These are phyloP conservation scores for Lepidurus couesii DNA, from an alignment of 1,140 invertebrate genomes.

Conservation along the genomic window DNA sequence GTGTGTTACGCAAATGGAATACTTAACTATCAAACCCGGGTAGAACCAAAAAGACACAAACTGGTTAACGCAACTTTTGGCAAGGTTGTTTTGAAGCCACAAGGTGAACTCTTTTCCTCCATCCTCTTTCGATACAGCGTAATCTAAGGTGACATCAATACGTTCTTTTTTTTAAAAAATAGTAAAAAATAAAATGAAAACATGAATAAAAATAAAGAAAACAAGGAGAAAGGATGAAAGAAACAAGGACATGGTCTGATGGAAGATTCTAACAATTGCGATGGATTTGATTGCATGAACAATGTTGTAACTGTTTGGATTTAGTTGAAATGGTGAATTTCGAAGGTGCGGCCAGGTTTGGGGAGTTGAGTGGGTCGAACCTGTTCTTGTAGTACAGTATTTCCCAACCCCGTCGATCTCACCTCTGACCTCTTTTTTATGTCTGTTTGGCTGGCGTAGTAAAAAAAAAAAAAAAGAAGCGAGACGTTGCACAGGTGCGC, in stretches of 20 bases:
- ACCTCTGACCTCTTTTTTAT: neutral
- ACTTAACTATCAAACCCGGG: neutral
- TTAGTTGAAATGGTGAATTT: neutral
- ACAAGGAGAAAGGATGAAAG: no score
- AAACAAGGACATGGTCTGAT: neutral
- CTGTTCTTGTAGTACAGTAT: neutral
- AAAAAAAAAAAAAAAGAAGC: neutral
- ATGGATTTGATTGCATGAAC: neutral
- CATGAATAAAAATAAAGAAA: no score
- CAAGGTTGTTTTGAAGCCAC: neutral
- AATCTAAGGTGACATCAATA: conserved; percentile 1
- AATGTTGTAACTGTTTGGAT: neutral
- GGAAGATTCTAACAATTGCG: neutral
- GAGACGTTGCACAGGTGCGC: conserved; percentile 1
- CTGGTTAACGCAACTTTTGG: conserved; percentile 2
- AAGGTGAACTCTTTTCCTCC: conserved; percentile 11
- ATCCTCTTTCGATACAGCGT: neutral
- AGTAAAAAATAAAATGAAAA: no score
- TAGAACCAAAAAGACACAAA: neutral
- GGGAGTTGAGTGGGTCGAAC: neutral
- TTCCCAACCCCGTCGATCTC: neutral
- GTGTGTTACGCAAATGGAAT: no score
- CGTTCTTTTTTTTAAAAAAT: no score
- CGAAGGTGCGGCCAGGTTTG: neutral
- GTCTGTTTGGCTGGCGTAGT: neutral